A percentile compares a stretch with the other conserved stretches of the same genome.
Evolutionary conservation across 2,113 vertebrate genomes (phyloP).

Genomic region (Apistogramma diplotaenia): DNA sequence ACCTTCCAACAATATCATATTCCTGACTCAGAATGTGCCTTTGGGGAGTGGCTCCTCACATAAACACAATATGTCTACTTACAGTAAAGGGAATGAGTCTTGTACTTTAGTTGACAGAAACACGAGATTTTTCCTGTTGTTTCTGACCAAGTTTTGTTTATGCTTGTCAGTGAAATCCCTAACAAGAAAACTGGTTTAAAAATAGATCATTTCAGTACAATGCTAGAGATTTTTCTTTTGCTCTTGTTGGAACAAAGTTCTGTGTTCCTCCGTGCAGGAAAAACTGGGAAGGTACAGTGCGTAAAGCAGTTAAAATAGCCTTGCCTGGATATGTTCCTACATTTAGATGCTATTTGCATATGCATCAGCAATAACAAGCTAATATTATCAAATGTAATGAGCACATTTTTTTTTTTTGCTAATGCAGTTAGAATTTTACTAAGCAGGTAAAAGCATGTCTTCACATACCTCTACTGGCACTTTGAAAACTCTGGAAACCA

Average conservation of each 20-base stretch:
- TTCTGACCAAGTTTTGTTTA: neutral
- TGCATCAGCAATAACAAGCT: neutral
- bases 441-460: neutral
- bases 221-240: neutral
- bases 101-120: neutral
- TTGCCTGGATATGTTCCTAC: neutral
- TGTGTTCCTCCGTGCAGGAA: neutral
- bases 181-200: neutral
- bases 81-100: neutral
- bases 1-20: slow-evolving; percentile 1
- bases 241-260: neutral
- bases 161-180: neutral
- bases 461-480: neutral
- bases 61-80: neutral
- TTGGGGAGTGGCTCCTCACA: neutral
- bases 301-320: neutral
- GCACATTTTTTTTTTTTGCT: neutral
- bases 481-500: neutral
- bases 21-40: neutral
- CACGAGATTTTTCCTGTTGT: neutral
- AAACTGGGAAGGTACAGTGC: neutral
- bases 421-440: neutral
- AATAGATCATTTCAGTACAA: neutral
- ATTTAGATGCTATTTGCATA: neutral
- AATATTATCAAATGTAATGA: neutral